phyloP scores from a whole-genome alignment of 2,113 vertebrate species.

The Seriola aureovittata region DNA sequence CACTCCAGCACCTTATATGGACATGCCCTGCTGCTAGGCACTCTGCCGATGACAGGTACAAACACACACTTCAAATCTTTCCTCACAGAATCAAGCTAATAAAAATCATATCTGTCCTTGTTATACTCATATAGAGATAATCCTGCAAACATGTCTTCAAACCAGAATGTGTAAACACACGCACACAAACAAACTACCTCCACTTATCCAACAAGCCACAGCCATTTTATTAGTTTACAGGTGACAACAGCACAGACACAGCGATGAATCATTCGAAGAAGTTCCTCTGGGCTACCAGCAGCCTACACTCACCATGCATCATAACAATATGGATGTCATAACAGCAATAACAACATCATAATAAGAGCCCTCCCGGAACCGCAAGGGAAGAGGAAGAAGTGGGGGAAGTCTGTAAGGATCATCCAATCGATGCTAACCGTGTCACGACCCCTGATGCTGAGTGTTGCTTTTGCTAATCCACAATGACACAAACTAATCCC shows the following conservation, averaged over 20 bases:
- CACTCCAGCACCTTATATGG: conserved; percentile 55
- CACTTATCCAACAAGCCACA: background rate
- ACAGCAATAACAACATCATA: conserved; percentile 6
- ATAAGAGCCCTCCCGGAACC: conserved; percentile 26
- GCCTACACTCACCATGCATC: background rate
- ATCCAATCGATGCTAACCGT: conserved; percentile 49
- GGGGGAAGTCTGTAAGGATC: conserved; percentile 21
- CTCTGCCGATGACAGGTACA: conserved; percentile 33
- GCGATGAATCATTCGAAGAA: conserved; percentile 20
- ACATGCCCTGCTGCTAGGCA: conserved; percentile 1
- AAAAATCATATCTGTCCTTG: background rate
- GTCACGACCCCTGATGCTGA: conserved; percentile 44
- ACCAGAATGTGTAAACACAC: too few relatives aligned
- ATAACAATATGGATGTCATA: conserved; percentile 18
- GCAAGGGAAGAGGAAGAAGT: background rate
- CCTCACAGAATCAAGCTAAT: background rate
- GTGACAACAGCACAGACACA: conserved; percentile 8
- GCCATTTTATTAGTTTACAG: conserved; percentile 22
- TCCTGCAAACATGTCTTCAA: background rate
- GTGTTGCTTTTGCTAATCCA: conserved; percentile 64
- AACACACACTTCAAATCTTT: conserved; percentile 6
- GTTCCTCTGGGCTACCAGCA: conserved; percentile 7
- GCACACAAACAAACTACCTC: background rate
- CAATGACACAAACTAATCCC: conserved; percentile 67
- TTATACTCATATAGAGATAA: too few relatives aligned